Evolutionary conservation across 2,797 vertebrate genomes (phyloP), one percentile per base, ranked within the genome.

Genomic region (Anas bahamensis): DNA sequence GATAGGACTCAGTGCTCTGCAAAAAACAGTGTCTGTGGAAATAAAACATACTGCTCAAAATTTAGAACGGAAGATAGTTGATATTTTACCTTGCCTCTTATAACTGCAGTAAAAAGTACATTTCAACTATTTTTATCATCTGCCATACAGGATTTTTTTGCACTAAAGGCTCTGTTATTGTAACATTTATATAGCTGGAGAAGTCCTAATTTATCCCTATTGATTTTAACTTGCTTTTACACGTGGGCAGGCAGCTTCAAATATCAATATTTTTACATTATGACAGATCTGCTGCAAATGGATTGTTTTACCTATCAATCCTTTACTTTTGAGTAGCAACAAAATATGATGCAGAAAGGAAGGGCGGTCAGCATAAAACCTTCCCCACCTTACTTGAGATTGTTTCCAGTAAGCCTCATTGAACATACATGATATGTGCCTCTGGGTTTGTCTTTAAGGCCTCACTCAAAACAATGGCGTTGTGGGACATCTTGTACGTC

Each of bases 261-360:
- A 85, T 95, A 96, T 97, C 86, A 60, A 65, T 96, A 41, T 48
- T 94, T 96, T 71, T 78, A 48, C 28, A 72, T 95, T 96, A 88
- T 93, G 81, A 86, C 57, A 82, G 76, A 94, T 74, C 72, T 57
- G 19, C 83, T 85, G 59, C 48, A 86, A 89, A 85, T 75, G 73
- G 63, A 63, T 63, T 56, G 57, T 69, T 90, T 88, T 86, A 57
- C 23, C 53, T 95, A 55, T 87, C 65, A 87, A 35, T 78, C 50
- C 33, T 72, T 82, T 46, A 79, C 65, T 72, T 85, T 22, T 42
- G 42, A 95, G n/a, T 4, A 63, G 48, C 39, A 63, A 29, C 60
- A 57, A 90, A 92, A 72, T 24, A 28, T 11, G 8, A 22, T 23
- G 5, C 41, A 55, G 52, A 89, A 65, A 68, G 18, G 17, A 76